Evolutionary conservation across 1,140 invertebrate species (phyloP).

Genomic region (Phthorimaea operculella): DNA sequence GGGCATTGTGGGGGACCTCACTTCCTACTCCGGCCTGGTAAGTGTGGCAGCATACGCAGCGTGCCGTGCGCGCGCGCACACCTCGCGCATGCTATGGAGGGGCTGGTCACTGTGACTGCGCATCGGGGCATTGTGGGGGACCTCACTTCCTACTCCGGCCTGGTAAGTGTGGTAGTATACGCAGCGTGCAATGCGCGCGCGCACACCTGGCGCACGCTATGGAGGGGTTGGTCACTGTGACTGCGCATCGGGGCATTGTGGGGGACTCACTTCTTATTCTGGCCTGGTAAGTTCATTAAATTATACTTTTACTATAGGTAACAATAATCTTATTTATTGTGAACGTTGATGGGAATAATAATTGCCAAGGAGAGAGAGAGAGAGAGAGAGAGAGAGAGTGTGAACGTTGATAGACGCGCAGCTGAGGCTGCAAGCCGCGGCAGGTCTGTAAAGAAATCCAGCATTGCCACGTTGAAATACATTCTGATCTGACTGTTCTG

Average conservation of each 20-base stretch:
- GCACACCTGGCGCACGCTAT: constrained; percentile 74
- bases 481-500: too few species aligned
- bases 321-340: too few species aligned
- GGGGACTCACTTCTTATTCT: too few species aligned
- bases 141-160: constrained; percentile 74
- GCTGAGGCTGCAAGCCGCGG: too few species aligned
- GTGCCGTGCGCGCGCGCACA: constrained; percentile 73
- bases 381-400: too few species aligned
- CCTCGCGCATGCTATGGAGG: constrained; percentile 76
- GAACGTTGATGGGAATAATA: too few species aligned
- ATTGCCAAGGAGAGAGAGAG: too few species aligned
- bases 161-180: constrained; percentile 77
- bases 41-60: constrained; percentile 71
- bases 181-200: constrained; percentile 72
- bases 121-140: constrained; percentile 77
- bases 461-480: too few species aligned
- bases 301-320: too few species aligned
- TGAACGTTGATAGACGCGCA: too few species aligned
- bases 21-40: constrained; percentile 81
- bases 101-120: constrained; percentile 80
- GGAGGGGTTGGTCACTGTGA: constrained; percentile 81
- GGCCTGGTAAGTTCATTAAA: constrained; percentile 83
- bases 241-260: constrained; percentile 76
- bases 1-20: constrained; percentile 72
- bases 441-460: too few species aligned